Evolutionary conservation across 2,113 vertebrate genomes (phyloP), one percentile per base, ranked within the genome.

Genomic region (Stigmatopora argus): DNA sequence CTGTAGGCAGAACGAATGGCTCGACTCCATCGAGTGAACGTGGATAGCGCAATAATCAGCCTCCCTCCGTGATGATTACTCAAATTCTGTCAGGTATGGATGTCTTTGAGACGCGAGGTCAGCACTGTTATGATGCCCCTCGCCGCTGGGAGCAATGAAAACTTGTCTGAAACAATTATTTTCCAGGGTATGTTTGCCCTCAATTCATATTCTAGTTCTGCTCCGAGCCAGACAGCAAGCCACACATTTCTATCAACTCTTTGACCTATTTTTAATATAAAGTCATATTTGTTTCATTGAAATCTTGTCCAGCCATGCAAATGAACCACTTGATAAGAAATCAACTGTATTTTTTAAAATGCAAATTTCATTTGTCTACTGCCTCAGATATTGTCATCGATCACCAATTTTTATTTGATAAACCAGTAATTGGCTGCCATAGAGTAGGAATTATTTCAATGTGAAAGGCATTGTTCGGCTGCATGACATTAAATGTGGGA

Each of bases 131-230:
- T 67, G 71, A 68, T 64, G 61, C 76, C 73, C 72, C 53, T 74
- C 10, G 21, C 76, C 45, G 21, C 76, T 47, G 62, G 60, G 44
- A 73, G 72, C 66, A 70, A 74, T 82, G 68, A 77, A 81, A 80
- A 75, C 56, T 59, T 73, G 67, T 73, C 72, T 71, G 72, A 71
- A 78, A 77, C 74, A 74, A 85, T 87, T 80, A 83, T 80, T 64
- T 63, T 75, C 74, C 67, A 11, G 82, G 72, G 77, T 82, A 57
- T 53, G 67, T 69, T 81, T 78, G 81, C 70, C 72, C 74, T 78
- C 66, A 68, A 66, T 48, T 84, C 73, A 77, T 70, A 66, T 41
- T 65, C 70, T 46, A 14, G 58, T 46, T 55, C 76, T 77, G 56
- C 60, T 64, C 23, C 57, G 13, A 44, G 64, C 71, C 63, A 73